Base-by-base conservation (phyloP, 2,888 invertebrate genomes). In the Agrotis segetum region DNA sequence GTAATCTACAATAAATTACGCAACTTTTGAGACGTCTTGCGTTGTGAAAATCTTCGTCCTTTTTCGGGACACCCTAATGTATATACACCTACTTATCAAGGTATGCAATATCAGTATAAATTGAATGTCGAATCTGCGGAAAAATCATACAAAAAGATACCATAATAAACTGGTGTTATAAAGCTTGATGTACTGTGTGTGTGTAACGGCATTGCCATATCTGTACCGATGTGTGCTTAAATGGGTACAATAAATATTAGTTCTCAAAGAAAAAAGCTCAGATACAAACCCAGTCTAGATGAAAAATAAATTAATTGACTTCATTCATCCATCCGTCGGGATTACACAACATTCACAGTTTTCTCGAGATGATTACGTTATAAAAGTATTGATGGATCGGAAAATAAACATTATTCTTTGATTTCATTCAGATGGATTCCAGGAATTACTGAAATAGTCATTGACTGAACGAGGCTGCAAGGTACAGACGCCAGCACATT, bases 291-390 rank as follows among this genome's bases (percentile, higher is more conserved):
- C 29, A 58, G 62, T 63, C 53, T 67, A 66, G 47, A 61, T 58
- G 16, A 40, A 21, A 1, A 13, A 64, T 63, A 66, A 49, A 67
- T 46, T 47, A 24, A 34, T 34, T 40, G 17, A 47, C 21, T 80
- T 62, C 60, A 50, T 24, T n/a, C 19, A 63, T 67, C 49, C 60
- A 63, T 67, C 49, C 60, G 52, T 24, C 44, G 49, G 52, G n/a
- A 40, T 71, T 65, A 67, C 50, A 47, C 14, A 55, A 64, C 49
- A 80, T 65, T 62, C 7, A 34, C 11, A 58, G 53, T 53, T 55
- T 74, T 49, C 40, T 17, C 40, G 46, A 14, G 55, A 16, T 50
- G 59, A 60, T 72, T 53, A 44, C 34, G 6, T 17, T 34, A 19
- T 3, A 49, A 6, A 46, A 40, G 46, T 56, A 67, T 47, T 53